These are phyloP conservation scores for Sinocyclocheilus rhinocerous DNA, from an alignment of 2,113 vertebrate genomes.

Conservation along the genomic window DNA sequence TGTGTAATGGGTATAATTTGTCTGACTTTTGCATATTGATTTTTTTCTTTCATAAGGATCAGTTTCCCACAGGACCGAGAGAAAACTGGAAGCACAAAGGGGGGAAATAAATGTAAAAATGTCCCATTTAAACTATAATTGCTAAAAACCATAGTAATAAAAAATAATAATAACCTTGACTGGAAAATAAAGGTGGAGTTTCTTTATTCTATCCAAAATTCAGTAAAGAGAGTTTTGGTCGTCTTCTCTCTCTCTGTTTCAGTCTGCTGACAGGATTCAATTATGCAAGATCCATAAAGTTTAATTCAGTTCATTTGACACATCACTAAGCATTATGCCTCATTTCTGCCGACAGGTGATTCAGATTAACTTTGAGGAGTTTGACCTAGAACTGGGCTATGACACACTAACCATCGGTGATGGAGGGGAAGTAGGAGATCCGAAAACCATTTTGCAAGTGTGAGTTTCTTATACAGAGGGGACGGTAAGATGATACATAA, in stretches of 20 bases:
- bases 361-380: conserved; percentile 99
- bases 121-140: not conserved
- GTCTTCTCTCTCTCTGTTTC: conserved; percentile 4
- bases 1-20: conserved; percentile 43
- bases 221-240: not conserved
- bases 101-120: not conserved
- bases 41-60: too few relatives aligned
- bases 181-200: not conserved
- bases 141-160: too few relatives aligned
- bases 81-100: too few relatives aligned
- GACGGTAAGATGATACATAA: not conserved
- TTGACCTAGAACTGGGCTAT: conserved; percentile 96
- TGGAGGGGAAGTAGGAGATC: conserved; percentile 96
- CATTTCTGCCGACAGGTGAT: conserved; percentile 83
- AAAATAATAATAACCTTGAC: not conserved
- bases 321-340: conserved; percentile 47
- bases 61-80: too few relatives aligned
- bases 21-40: not conserved
- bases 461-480: conserved; percentile 87
- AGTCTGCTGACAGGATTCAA: conserved; percentile 32
- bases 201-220: not conserved
- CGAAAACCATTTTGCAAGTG: conserved; percentile 95
- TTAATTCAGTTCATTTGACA: conserved; percentile 50
- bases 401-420: conserved; percentile 97
- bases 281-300: conserved; percentile 45